Evolutionary conservation across 2,113 vertebrate species (phyloP).

Genomic region (Rhinolophus sinicus): DNA sequence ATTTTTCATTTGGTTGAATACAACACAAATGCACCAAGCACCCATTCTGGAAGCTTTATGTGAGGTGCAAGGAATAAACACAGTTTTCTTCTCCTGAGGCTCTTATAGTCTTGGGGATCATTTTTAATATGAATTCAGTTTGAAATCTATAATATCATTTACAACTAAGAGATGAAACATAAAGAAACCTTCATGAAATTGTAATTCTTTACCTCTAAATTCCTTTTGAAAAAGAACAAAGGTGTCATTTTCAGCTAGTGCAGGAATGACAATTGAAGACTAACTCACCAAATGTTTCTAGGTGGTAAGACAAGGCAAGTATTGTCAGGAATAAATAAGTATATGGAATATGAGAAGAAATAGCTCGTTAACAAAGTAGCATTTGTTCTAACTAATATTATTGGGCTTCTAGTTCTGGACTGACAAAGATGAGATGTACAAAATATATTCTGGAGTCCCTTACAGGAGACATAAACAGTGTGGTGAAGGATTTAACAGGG

Average conservation of each 20-base stretch:
- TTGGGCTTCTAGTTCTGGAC: constrained; percentile 45
- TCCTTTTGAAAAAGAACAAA: neutral
- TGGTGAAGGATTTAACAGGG: constrained; percentile 41
- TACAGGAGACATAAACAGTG: constrained; percentile 34
- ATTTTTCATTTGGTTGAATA: neutral
- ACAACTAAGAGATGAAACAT: neutral
- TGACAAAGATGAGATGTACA: constrained; percentile 60
- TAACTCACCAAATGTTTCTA: neutral
- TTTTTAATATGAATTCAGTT: neutral
- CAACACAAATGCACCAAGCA: neutral
- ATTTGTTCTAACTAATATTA: constrained; percentile 57
- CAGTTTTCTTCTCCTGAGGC: neutral
- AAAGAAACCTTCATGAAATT: neutral
- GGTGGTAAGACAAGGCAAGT: neutral
- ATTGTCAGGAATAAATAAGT: neutral
- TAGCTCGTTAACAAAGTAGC: neutral
- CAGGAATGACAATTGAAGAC: neutral
- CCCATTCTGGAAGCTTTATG: neutral
- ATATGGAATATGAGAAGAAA: neutral
- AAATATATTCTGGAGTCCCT: constrained; percentile 35
- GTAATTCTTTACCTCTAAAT: neutral
- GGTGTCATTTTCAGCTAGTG: neutral
- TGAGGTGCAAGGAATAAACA: neutral
- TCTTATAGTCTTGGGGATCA: neutral
- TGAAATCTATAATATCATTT: neutral